These are phyloP conservation scores for Aviceda leuphotes DNA, from an alignment of 2,797 vertebrate species.

Conservation along the genomic window DNA sequence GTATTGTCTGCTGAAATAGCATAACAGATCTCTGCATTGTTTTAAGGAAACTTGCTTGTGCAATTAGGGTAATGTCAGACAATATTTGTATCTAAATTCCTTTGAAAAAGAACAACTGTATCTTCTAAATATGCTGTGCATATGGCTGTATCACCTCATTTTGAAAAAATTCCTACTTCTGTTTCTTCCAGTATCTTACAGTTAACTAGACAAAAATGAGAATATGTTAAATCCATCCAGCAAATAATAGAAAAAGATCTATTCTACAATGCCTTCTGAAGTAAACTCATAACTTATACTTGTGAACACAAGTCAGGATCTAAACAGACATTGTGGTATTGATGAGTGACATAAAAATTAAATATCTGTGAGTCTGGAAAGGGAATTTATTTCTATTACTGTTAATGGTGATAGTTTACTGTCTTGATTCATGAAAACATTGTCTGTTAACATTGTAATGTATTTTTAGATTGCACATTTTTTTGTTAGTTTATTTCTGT, in stretches of 20 bases:
- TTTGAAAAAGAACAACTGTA: not conserved
- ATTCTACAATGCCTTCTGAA: not conserved
- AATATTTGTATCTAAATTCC: not conserved
- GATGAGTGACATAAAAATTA: not conserved
- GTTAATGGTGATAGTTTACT: not conserved
- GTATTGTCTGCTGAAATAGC: not conserved
- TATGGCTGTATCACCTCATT: not conserved
- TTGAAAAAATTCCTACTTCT: not conserved
- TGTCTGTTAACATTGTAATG: not conserved
- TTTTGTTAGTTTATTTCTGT: not conserved
- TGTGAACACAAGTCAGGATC: not conserved
- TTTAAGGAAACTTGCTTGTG: not conserved
- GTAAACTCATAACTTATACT: not conserved
- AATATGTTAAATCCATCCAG: not conserved
- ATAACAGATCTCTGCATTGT: not conserved
- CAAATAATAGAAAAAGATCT: not conserved
- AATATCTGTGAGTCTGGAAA: rapidly evolving
- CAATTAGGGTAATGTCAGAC: not conserved
- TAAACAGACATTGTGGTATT: not conserved
- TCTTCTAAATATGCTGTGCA: not conserved
- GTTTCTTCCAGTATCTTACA: not conserved
- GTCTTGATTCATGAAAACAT: not conserved
- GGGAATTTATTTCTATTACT: not conserved
- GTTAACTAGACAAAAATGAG: not conserved
- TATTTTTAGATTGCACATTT: not conserved